Evolutionary conservation across 1,140 invertebrate genomes (phyloP).

Genomic region (Rhyzopertha dominica): DNA sequence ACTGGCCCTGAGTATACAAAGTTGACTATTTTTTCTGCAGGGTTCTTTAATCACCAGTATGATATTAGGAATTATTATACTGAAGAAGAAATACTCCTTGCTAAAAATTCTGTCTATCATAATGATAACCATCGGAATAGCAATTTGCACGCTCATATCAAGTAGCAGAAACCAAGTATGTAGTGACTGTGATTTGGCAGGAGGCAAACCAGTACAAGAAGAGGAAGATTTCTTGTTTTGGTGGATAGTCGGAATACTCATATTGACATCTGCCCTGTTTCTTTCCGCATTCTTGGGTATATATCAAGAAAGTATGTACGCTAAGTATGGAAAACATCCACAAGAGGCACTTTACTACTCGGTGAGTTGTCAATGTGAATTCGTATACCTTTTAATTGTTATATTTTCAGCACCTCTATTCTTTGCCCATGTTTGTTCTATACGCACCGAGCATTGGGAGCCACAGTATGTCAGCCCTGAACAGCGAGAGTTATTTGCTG

Average conservation of each 20-base stretch:
- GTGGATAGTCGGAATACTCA: conserved; percentile 77
- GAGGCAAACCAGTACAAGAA: conserved; percentile 33
- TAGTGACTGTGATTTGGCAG: conserved; percentile 40
- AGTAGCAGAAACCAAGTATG: conserved; percentile 48
- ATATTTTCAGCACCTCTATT: conserved; percentile 70
- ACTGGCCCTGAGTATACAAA: no score
- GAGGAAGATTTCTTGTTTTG: conserved; percentile 65
- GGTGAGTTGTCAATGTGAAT: conserved; percentile 45
- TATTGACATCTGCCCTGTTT: conserved; percentile 85
- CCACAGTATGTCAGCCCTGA: conserved; percentile 59
- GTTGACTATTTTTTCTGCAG: conserved; percentile 50
- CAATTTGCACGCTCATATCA: conserved; percentile 89
- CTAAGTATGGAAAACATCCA: conserved; percentile 87
- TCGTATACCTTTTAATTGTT: conserved; percentile 10
- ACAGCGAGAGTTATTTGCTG: conserved; percentile 51
- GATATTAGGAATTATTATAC: conserved; percentile 87
- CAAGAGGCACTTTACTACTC: conserved; percentile 93
- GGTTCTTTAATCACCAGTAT: conserved; percentile 96
- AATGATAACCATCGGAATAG: conserved; percentile 89
- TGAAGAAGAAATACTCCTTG: conserved; percentile 78
- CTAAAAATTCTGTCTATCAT: conserved; percentile 89
- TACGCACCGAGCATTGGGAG: conserved; percentile 69
- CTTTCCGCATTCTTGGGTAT: conserved; percentile 95
- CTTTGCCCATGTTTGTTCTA: conserved; percentile 79
- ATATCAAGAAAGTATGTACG: conserved; percentile 89